A percentile compares a stretch with the other conserved stretches of the same genome.
Evolutionary conservation across 1,140 invertebrate species (phyloP).

Genomic region (Leucophenga varia): DNA sequence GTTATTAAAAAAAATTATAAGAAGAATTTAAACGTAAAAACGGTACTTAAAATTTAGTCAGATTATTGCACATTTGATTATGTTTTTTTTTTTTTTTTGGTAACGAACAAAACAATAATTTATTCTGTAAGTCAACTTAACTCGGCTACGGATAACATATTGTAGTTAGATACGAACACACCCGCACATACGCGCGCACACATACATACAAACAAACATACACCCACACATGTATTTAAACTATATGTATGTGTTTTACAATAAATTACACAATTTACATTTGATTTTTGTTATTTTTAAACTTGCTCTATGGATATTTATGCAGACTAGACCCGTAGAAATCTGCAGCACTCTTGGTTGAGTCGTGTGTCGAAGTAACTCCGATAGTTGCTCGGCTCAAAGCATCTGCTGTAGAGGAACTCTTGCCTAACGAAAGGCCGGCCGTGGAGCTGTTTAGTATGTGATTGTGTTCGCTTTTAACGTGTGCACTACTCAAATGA

Average conservation of each 20-base stretch:
- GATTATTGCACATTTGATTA: neutral
- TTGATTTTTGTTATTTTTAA: too few species aligned
- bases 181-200: conserved; percentile 14
- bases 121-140: conserved; percentile 41
- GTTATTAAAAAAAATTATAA: too few species aligned
- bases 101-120: conserved; percentile 48
- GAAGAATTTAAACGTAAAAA: neutral
- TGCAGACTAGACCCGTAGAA: conserved; percentile 39
- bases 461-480: conserved; percentile 25
- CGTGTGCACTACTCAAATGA: conserved; percentile 25
- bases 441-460: conserved; percentile 14
- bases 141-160: conserved; percentile 27
- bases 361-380: conserved; percentile 22
- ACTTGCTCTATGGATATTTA: conserved; percentile 32
- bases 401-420: too few species aligned
- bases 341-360: conserved; percentile 29
- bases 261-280: conserved; percentile 50
- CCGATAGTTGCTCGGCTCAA: conserved; percentile 2
- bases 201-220: too few species aligned
- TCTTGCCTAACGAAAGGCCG: conserved; percentile 35
- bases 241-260: too few species aligned
- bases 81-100: too few species aligned
- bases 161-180: conserved; percentile 24
- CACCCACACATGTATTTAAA: too few species aligned
- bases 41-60: neutral